Evolutionary conservation across 2,797 vertebrate species (phyloP), one percentile per base, ranked within the genome.

Genomic region (Pagetopsis macropterus): DNA sequence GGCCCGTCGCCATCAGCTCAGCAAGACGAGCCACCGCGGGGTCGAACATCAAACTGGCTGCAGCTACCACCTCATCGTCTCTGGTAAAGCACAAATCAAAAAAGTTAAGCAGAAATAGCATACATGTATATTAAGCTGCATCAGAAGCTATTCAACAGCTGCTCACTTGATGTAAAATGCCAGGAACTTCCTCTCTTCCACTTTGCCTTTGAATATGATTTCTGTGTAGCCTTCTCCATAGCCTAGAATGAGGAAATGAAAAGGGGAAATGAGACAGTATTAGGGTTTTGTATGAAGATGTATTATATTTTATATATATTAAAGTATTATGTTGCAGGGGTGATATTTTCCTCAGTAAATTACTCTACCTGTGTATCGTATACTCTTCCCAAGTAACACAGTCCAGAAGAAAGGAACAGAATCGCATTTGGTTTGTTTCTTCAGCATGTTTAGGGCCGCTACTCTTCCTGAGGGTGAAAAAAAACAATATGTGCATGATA

Each of bases 331-430:
- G 40, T 70, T 50, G 5, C n/a, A 67, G 51, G 11, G 9, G 8
- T 59, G 23, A 12, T 9, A 9, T 31, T 70, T 54, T 27, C 19
- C 40, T 44, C 49, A 43, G 3, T 12, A 49, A 72, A 21, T 7
- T 56, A 4, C 43, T 67, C 10, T 65, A 97, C 96, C 96, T 88
- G 96, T 59, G 0, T 96, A 97, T 87, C 95, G 93, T 75, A 97
- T 94, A 71, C 92, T 96, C 48, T 96, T 96, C 15, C 94, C 95
- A 9, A 94, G 79, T 78, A 97, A 31, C 0, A 90, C 88, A 33
- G 95, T 96, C 97, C 97, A 98, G 90, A 97, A 98, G 84, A 94
- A 98, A 37, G 97, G 97, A 9, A 97, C 91, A 0, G 95, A 95
- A 66, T 92, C 84, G 4, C 96, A 23, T 48, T 82, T 41, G 59